A percentile compares a stretch with the other conserved stretches of the same genome.
These are phyloP conservation scores for Plebejus melissa DNA, from an alignment of 2,888 invertebrate genomes.

Conservation along the genomic window DNA sequence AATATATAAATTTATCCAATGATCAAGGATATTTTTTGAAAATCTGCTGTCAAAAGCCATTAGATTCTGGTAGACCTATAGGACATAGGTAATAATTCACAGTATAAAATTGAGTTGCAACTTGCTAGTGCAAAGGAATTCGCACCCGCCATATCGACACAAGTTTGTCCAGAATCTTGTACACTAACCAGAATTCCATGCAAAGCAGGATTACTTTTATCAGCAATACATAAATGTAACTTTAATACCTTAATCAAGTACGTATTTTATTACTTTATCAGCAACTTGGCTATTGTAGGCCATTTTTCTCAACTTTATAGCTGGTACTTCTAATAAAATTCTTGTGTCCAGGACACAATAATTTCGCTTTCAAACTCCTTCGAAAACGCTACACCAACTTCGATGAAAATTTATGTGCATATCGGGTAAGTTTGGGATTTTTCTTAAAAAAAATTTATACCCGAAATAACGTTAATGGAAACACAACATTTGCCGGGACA, in stretches of 20 bases:
- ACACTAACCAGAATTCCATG: slow-evolving; percentile 1
- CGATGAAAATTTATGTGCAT: not conserved
- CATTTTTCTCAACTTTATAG: not conserved
- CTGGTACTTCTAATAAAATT: not conserved
- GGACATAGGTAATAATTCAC: not conserved
- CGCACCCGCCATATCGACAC: not conserved
- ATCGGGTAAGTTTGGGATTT: not conserved
- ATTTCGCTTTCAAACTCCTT: not conserved
- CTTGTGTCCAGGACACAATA: not conserved
- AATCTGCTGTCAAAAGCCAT: too few species aligned
- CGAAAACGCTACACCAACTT: not conserved
- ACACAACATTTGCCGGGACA: not conserved
- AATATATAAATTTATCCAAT: too few species aligned
- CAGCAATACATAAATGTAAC: not conserved
- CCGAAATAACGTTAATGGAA: not conserved
- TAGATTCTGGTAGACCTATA: not conserved
- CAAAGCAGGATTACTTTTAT: not conserved
- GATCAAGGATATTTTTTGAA: too few species aligned
- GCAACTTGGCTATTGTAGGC: not conserved
- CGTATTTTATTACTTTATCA: not conserved
- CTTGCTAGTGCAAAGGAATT: not conserved
- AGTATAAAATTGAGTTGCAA: not conserved
- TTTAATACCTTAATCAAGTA: not conserved
- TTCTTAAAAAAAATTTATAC: not conserved
- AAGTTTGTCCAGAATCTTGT: slow-evolving; percentile 7